Conservation (phyloP, 2,797 vertebrate genomes). For the Halcyon smyrnensis region DNA sequence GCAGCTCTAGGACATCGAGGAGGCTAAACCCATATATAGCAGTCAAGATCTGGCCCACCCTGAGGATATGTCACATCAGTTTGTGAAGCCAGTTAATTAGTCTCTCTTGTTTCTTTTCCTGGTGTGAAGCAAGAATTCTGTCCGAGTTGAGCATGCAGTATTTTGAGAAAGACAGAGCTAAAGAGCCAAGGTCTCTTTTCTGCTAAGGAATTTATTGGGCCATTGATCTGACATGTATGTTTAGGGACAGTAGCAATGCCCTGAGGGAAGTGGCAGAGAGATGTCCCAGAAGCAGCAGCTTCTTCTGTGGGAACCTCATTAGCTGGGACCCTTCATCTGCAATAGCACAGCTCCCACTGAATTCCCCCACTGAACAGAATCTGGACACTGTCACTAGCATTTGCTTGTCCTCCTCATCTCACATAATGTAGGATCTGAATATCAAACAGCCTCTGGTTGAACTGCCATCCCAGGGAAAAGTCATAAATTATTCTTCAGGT, state of each 20-base stretch:
- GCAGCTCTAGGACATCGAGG: not conserved
- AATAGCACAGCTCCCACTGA: not conserved
- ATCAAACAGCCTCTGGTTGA: not conserved
- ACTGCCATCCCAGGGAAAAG: not conserved
- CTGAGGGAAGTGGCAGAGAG: not conserved
- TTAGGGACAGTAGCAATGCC: not conserved
- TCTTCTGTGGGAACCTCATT: slow-evolving; percentile 27
- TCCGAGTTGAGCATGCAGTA: not conserved
- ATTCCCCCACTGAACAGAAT: not conserved
- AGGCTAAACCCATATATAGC: slow-evolving; percentile 1
- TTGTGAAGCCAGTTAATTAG: slow-evolving; percentile 18
- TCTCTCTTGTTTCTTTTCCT: not conserved
- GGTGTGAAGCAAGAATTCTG: slow-evolving; percentile 2
- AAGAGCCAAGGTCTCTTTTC: not conserved
- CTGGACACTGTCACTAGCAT: not conserved
- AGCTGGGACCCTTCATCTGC: slow-evolving; percentile 1
- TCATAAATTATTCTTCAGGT: not conserved
- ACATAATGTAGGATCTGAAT: not conserved
- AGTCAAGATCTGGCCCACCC: not conserved
- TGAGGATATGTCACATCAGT: not conserved
- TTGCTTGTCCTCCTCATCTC: not conserved
- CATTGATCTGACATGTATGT: slow-evolving; percentile 8
- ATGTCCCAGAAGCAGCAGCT: not conserved
- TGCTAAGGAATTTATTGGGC: not conserved
- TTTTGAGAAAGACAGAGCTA: not conserved